Evolutionary conservation across 2,113 vertebrate species (phyloP), one percentile per base, ranked within the genome.

Genomic region (Proteles cristata): DNA sequence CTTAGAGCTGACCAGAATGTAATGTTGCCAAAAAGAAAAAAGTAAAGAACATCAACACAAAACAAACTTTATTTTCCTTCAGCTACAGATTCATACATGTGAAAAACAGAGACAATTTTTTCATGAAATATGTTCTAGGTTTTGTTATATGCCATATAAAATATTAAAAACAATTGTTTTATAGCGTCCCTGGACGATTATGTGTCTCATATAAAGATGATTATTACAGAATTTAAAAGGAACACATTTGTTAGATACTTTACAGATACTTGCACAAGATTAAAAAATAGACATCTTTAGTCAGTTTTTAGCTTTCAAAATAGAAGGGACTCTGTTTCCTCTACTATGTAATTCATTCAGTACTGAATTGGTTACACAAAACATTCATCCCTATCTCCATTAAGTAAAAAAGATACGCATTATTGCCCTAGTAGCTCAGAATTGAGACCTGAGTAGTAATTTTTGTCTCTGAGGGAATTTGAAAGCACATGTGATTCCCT

Each of bases 401-500:
- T 87, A 96, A 79, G 2, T 93, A 86, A 89, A 94, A 94, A 86
- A 68, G 77, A 94, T 77, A 80, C 43, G 48, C 73, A 80, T 97
- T 69, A 81, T 93, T 94, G 26, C 94, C 28, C 12, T 45, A 63
- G 31, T 94, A 94, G 82, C 9, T 94, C 69, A 92, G 35, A 80
- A 94, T 93, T 84, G 81, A 95, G 28, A 87, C 25, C 4, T 0
- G 0, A 82, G 16, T 68, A 93, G 84, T 31, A 97, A 91, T 97
- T 91, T 94, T 90, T 83, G 79, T 94, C 77, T 95, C 16, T 26
- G 80, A 90, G 97, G 80, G 28, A 33, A 94, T 97, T 77, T 93
- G 77, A 85, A 65, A 97, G 65, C 28, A 80, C 53, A 58, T 80
- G 66, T 79, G 31, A 71, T n/a, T 90, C 45, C 55, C 68, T 96